Evolutionary conservation across 1,140 invertebrate species (phyloP).

Genomic region (Aethina tumida): DNA sequence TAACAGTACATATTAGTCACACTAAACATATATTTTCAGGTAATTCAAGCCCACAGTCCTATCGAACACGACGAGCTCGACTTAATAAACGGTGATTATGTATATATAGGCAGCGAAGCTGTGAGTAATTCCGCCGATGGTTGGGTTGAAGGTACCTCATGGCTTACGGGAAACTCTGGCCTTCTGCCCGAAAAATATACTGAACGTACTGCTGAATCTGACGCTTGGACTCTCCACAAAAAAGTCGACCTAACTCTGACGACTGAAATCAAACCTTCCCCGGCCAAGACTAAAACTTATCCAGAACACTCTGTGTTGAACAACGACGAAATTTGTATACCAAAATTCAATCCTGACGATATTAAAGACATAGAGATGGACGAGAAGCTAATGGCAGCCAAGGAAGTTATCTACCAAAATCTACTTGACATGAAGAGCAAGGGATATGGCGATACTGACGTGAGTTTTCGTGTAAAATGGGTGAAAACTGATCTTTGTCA

Average conservation of each 20-base stretch:
- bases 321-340: slow-evolving; percentile 8
- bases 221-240: slow-evolving; percentile 81
- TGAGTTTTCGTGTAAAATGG: too few relatives aligned
- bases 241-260: slow-evolving; percentile 43
- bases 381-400: slow-evolving; percentile 1
- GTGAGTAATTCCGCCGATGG: slow-evolving; percentile 65
- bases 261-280: slow-evolving; percentile 5
- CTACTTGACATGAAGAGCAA: slow-evolving; percentile 15
- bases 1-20: slow-evolving; percentile 4
- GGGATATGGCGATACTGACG: slow-evolving; percentile 3
- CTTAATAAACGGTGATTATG: slow-evolving; percentile 73
- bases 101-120: slow-evolving; percentile 68
- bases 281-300: slow-evolving; percentile 1
- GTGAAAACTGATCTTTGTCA: too few relatives aligned
- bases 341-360: too few relatives aligned
- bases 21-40: slow-evolving; percentile 38
- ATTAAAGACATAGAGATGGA: slow-evolving; percentile 12
- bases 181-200: slow-evolving; percentile 71
- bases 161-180: slow-evolving; percentile 72
- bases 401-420: slow-evolving; percentile 20
- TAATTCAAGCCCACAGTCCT: slow-evolving; percentile 67
- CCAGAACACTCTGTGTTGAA: slow-evolving; percentile 13
- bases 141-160: slow-evolving; percentile 80
- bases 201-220: slow-evolving; percentile 72
- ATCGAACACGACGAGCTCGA: slow-evolving; percentile 75